A percentile compares a stretch with the other conserved stretches of the same genome.
Evolutionary conservation across 2,797 vertebrate species (phyloP).

Genomic region (Morus bassanus): DNA sequence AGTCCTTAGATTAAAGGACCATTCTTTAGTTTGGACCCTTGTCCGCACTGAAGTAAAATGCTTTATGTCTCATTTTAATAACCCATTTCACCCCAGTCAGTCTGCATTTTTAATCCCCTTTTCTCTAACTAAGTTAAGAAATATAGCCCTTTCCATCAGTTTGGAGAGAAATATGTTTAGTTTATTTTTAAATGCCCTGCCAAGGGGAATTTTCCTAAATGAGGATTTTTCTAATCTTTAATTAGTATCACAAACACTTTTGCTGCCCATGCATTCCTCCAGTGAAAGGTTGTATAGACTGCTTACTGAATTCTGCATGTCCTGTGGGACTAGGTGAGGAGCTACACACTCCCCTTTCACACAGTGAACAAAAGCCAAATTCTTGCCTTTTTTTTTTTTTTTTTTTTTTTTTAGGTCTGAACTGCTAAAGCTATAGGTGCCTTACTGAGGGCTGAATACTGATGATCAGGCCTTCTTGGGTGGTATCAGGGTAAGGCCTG

Average conservation of each 20-base stretch:
- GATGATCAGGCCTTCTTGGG: slow-evolving; percentile 13
- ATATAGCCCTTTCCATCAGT: neutral
- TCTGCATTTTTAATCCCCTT: neutral
- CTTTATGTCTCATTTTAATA: neutral
- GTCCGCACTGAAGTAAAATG: neutral
- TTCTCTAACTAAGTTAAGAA: neutral
- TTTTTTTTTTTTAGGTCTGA: neutral
- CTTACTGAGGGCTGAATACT: neutral
- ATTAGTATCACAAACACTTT: slow-evolving; percentile 53
- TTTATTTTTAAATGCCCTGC: neutral
- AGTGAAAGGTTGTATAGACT: neutral
- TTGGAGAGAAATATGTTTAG: neutral
- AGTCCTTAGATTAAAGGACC: neutral
- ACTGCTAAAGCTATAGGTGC: neutral
- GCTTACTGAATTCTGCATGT: neutral
- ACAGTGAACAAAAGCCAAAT: slow-evolving; percentile 39
- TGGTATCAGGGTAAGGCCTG: neutral
- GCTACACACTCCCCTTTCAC: slow-evolving; percentile 14
- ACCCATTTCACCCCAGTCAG: neutral
- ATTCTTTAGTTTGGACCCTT: neutral
- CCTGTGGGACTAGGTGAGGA: neutral
- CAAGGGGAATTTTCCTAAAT: neutral
- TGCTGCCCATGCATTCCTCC: neutral
- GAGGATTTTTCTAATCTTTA: slow-evolving; percentile 35
- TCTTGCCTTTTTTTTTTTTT: neutral